Base-by-base conservation (phyloP, 2,113 vertebrate species). In the Camelus dromedarius region DNA sequence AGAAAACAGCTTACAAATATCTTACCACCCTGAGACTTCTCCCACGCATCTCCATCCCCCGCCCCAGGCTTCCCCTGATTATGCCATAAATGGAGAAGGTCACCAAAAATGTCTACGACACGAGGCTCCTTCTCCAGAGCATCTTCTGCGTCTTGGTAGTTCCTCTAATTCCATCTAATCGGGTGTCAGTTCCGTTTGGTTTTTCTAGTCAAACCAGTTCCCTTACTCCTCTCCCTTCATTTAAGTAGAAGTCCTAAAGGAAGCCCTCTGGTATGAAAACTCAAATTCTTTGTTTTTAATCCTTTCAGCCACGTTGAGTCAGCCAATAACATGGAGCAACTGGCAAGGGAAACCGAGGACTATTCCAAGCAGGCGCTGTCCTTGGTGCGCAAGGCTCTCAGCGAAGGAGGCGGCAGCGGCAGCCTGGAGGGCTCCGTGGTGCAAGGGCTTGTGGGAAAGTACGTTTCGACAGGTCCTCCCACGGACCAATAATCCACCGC, bases 231-330 rank as follows among this genome's bases (percentile, higher is more conserved):
- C 38, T 70, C 67, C 13, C 46, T 70, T 66, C n/a, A 24, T 38
- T 80, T 85, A 30, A 18, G 72, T 20, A 66, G 93, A 70, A 70
- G 4, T 18, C 22, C 48, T 10, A 60, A 67, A 85, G 69, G 67
- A 83, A 81, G 15, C 18, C 35, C 24, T 92, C 85, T 66, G 62
- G 67, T 52, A 8, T 42, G 32, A 86, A 80, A 91, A 87, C 30
- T 88, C 91, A 90, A 0, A 7, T 60, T 58, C 72, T 80, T 50
- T 52, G 24, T 77, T 79, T 42, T 48, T 94, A 69, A 77, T 94
- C 84, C 10, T 97, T 93, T 72, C 97, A 99, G 99, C 93, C 99
- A 99, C 6, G 46, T 95, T 0, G 98, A 97, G 2, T 97, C 98
- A 0, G 98, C 99, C 8, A 97, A 54, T 24, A 52, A 56, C 3